A percentile compares a stretch with the other conserved stretches of the same genome.
Evolutionary conservation across 2,888 invertebrate genomes (phyloP).

Genomic region (Hypomecis punctinalis): DNA sequence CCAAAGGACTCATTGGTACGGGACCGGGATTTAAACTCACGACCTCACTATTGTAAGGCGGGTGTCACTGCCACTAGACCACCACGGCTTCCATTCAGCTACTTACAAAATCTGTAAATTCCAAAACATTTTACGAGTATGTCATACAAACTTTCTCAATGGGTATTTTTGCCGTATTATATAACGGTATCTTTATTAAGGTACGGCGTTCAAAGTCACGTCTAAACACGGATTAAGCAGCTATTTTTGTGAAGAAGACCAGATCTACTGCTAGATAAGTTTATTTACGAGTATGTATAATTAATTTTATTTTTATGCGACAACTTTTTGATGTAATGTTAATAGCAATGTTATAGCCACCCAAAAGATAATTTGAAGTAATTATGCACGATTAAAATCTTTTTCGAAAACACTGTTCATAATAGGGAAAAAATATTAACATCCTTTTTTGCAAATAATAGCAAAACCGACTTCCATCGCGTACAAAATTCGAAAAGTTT

Average conservation of each 20-base stretch:
- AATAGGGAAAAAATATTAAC: no score
- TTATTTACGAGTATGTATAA: not conserved
- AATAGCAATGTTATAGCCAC: not conserved
- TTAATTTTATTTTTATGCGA: conserved; percentile 10
- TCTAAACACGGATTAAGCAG: conserved; percentile 1
- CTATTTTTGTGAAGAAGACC: conserved; percentile 2
- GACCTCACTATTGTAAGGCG: no score
- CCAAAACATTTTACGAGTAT: conserved; percentile 1
- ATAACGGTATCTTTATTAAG: conserved; percentile 26
- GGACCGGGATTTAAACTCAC: no score
- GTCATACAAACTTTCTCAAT: conserved; percentile 9
- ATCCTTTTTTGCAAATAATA: no score
- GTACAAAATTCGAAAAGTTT: no score
- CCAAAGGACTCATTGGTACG: no score
- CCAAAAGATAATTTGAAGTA: no score
- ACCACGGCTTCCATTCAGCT: no score
- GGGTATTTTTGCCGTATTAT: conserved; percentile 16
- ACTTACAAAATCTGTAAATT: not conserved
- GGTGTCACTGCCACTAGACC: no score
- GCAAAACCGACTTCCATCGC: no score
- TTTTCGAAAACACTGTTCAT: no score
- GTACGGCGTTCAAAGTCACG: conserved; percentile 25
- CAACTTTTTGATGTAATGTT: conserved; percentile 1
- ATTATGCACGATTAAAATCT: not conserved
- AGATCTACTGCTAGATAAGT: conserved; percentile 18